Percentiles rank a stretch among this genome's conserved stretches.
Conservation (phyloP, 1,140 invertebrate genomes). For the Watersipora subatra region DNA sequence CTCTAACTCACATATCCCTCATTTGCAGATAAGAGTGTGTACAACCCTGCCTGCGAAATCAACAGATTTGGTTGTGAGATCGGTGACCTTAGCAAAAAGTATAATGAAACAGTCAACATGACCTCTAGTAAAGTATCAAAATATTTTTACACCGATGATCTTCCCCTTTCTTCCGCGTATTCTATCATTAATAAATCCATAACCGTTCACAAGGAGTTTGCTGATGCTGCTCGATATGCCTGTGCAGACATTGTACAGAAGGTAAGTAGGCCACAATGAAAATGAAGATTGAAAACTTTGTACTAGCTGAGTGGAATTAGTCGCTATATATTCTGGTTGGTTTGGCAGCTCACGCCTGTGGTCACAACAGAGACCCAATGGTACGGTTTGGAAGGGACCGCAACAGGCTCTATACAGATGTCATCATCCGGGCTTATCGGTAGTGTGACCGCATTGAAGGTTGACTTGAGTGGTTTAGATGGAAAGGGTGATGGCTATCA, state of each 20-base stretch:
- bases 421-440: background rate
- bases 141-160: constrained; percentile 54
- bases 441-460: background rate
- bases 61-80: constrained; percentile 41
- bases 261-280: too few relatives aligned
- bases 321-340: too few relatives aligned
- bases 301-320: too few relatives aligned
- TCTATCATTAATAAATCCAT: constrained; percentile 67
- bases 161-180: constrained; percentile 61
- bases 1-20: background rate
- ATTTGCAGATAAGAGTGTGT: constrained; percentile 23
- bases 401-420: background rate
- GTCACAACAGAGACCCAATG: background rate
- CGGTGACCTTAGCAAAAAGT: constrained; percentile 47
- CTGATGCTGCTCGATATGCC: constrained; percentile 56
- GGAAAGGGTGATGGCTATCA: constrained; percentile 59
- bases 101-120: constrained; percentile 45
- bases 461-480: constrained; percentile 55
- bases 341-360: background rate
- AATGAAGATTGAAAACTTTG: too few relatives aligned
- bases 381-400: background rate
- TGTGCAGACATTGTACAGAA: constrained; percentile 63
- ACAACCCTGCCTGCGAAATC: constrained; percentile 19
- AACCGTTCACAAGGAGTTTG: constrained; percentile 69
- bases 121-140: background rate